A percentile compares a stretch with the other conserved stretches of the same genome.
Conservation (phyloP, 2,888 invertebrate genomes). For the Apamea crenata region DNA sequence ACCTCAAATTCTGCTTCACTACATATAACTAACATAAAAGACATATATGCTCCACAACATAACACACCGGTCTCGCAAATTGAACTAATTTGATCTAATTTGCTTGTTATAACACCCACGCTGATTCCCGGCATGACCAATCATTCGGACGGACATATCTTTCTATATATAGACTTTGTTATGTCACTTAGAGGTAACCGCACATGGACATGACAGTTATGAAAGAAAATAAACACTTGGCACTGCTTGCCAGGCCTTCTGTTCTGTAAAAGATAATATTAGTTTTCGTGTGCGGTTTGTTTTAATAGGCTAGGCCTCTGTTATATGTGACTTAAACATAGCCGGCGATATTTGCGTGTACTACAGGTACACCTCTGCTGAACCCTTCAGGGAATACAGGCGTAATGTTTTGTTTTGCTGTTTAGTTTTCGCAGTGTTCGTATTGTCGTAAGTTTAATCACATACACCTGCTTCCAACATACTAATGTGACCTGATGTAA, state of each 20-base stretch:
- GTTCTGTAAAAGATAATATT: background rate
- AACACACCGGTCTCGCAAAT: constrained; percentile 69
- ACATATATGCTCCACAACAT: constrained; percentile 18
- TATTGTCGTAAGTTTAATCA: background rate
- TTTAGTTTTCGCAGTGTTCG: background rate
- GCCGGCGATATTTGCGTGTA: background rate
- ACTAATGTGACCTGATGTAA: background rate
- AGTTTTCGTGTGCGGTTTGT: background rate
- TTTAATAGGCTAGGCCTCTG: background rate
- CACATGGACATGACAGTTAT: background rate
- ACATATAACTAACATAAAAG: background rate
- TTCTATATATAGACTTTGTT: constrained; percentile 59
- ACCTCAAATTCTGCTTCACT: background rate
- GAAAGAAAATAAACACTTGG: constrained; percentile 26
- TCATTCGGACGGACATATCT: constrained; percentile 47
- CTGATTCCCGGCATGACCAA: constrained; percentile 52
- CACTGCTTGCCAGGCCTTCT: background rate
- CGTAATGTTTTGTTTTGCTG: background rate
- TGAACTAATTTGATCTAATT: constrained; percentile 81
- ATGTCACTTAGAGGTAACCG: constrained; percentile 43
- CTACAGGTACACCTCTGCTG: background rate
- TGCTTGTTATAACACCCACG: constrained; percentile 80
- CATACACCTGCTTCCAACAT: background rate
- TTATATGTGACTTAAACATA: background rate
- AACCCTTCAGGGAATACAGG: background rate